These are phyloP conservation scores for Malachius bipustulatus DNA, from an alignment of 2,888 invertebrate species.

Conservation along the genomic window DNA sequence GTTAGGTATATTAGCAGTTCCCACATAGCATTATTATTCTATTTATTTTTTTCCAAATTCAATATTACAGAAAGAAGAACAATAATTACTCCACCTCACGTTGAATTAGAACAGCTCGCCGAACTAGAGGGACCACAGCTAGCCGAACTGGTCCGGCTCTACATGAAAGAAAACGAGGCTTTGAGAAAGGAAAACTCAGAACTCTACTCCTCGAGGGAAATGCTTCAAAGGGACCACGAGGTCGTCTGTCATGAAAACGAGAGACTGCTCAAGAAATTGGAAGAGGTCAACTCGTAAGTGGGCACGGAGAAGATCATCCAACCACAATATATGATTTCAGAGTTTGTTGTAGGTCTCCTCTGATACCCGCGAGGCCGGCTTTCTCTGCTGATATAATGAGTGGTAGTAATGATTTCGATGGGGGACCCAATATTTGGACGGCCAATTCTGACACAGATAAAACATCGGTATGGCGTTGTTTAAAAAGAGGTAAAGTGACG, in stretches of 20 bases:
- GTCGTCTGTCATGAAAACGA: slow-evolving; percentile 85
- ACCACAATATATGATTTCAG: slow-evolving; percentile 37
- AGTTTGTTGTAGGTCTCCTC: slow-evolving; percentile 70
- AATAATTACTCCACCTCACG: slow-evolving; percentile 42
- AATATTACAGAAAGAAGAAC: slow-evolving; percentile 29
- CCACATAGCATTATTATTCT: too few species aligned
- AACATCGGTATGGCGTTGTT: slow-evolving; percentile 34
- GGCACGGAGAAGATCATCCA: slow-evolving; percentile 14
- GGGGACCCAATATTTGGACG: slow-evolving; percentile 56
- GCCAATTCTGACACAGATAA: slow-evolving; percentile 45
- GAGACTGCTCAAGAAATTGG: slow-evolving; percentile 70
- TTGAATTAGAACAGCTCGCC: slow-evolving; percentile 61
- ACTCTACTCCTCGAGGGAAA: slow-evolving; percentile 65
- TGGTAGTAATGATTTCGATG: slow-evolving; percentile 27
- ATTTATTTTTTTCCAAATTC: too few species aligned
- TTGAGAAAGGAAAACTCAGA: slow-evolving; percentile 76
- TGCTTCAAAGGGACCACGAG: slow-evolving; percentile 79
- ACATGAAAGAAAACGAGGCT: slow-evolving; percentile 71
- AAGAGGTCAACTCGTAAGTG: slow-evolving; percentile 77
- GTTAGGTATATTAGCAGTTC: too few species aligned
- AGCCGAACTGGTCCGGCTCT: slow-evolving; percentile 72
- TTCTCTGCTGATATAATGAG: slow-evolving; percentile 45
- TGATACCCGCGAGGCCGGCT: slow-evolving; percentile 65
- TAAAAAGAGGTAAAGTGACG: too few species aligned
- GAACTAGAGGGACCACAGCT: slow-evolving; percentile 68